Evolutionary conservation across 2,113 vertebrate genomes (phyloP).

Genomic region (Rhinogobius similis): DNA sequence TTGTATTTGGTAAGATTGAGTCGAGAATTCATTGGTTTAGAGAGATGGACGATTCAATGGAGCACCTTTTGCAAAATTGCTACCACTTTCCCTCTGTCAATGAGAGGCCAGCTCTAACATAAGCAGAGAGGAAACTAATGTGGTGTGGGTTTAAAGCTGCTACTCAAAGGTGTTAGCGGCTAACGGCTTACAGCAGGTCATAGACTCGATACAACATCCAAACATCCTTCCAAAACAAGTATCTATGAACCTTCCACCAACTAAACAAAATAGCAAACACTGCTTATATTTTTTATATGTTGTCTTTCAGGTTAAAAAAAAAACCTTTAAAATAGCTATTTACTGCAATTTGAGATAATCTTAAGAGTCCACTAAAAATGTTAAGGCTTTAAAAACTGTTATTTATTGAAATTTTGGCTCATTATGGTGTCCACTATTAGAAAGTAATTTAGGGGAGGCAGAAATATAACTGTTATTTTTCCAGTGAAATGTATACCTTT

Average conservation of each 20-base stretch:
- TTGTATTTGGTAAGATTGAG: conserved; percentile 27
- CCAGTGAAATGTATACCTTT: no score
- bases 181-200: conserved; percentile 11
- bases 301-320: no score
- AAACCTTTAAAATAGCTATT: background rate
- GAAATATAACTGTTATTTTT: no score
- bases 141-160: background rate
- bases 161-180: background rate
- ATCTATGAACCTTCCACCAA: conserved; percentile 16
- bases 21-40: conserved; percentile 12
- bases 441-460: no score
- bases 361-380: no score
- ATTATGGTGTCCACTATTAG: no score
- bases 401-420: background rate
- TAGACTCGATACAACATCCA: conserved; percentile 11
- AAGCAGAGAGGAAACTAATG: conserved; percentile 33
- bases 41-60: conserved; percentile 19
- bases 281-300: no score
- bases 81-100: conserved; percentile 31
- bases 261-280: background rate
- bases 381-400: no score
- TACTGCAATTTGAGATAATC: background rate
- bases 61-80: conserved; percentile 24
- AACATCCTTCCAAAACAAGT: background rate
- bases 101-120: conserved; percentile 43